These are phyloP conservation scores for Tipula lateralis DNA, from an alignment of 2,888 invertebrate genomes.

Conservation along the genomic window DNA sequence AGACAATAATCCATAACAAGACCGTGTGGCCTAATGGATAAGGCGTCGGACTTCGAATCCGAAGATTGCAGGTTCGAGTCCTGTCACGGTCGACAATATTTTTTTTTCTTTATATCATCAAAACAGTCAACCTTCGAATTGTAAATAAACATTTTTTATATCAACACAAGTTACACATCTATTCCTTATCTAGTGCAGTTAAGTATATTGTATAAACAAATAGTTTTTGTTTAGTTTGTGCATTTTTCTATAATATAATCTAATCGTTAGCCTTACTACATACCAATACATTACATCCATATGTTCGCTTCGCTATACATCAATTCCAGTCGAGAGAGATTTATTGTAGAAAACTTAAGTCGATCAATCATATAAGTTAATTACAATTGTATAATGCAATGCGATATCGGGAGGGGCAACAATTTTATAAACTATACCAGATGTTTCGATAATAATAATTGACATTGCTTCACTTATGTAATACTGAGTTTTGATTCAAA, in stretches of 20 bases:
- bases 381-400: no score
- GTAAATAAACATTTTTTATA: not conserved
- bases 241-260: no score
- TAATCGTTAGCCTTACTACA: not conserved
- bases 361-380: no score
- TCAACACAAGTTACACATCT: not conserved
- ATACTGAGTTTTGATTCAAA: no score
- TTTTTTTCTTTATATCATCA: not conserved
- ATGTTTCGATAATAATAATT: no score
- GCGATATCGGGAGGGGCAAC: no score
- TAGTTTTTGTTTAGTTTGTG: not conserved
- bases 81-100: slow-evolving; percentile 34
- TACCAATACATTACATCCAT: no score
- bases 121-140: not conserved
- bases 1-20: not conserved
- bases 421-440: no score
- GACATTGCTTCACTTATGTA: no score
- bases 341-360: no score
- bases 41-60: slow-evolving; percentile 36
- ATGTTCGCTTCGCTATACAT: no score
- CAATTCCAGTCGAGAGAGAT: no score
- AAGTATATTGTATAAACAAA: not conserved
- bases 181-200: not conserved
- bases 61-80: slow-evolving; percentile 37
- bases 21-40: slow-evolving; percentile 36